Base-by-base conservation (phyloP, 2,113 vertebrate genomes). In the Oncorhynchus tshawytscha region DNA sequence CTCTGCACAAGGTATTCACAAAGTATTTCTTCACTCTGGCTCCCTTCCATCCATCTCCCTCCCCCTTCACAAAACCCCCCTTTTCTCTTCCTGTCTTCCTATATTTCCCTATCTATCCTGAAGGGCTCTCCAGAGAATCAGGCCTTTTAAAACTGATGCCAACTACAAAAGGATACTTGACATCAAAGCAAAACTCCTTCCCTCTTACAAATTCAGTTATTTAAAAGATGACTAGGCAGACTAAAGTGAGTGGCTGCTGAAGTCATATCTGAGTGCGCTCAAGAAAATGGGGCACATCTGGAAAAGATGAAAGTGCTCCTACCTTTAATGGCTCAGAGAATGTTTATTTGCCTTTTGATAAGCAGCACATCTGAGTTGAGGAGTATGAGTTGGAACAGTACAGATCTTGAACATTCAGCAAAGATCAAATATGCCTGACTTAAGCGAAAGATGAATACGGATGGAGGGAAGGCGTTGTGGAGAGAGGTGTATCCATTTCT, bases 151-250 rank as follows among this genome's bases (percentile, higher is more conserved):
- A 78, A 74, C 65, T 83, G 86, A 85, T 82, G 80, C 81, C 85
- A 85, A 83, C 75, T 75, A 62, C 72, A 82, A 78, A 83, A 65
- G 73, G 74, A 78, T 85, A 79, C 74, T 65, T 87, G 70, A 85
- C 88, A 84, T 92, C 89, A 93, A 91, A 91, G 90, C 70, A 16
- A 16, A 57, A 34, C 74, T 82, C 80, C 71, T 78, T 22, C 74
- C 75, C 59, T 66, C 70, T 72, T 88, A 64, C 79, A 80, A 81
- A 87, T 88, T 78, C 73, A 76, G 76, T 86, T 89, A 87, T 90
- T 93, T 88, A 90, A 91, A 92, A 91, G 86, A 90, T 83, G 83
- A 87, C 81, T 81, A 68, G 72, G 65, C 77, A 77, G 88, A 89
- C 90, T 90, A 90, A 71, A 86, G 74, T 78, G 85, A 88, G 83